Evolutionary conservation across 2,888 invertebrate species (phyloP).

Genomic region (Gastracanthus pulcherrimus): DNA sequence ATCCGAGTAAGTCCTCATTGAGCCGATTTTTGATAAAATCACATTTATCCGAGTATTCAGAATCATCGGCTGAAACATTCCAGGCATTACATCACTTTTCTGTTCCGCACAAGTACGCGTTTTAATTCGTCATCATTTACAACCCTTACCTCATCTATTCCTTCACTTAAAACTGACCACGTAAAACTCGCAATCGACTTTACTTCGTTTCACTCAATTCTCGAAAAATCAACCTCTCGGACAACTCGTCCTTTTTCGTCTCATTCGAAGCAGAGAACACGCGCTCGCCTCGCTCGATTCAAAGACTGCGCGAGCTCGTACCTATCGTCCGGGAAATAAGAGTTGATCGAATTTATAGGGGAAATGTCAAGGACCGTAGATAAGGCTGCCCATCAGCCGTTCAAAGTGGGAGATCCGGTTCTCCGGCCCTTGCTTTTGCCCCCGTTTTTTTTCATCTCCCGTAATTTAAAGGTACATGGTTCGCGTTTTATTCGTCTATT

Average conservation of each 20-base stretch:
- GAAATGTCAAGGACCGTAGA: constrained; percentile 13
- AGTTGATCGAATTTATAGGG: constrained; percentile 37
- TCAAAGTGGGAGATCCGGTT: constrained; percentile 1
- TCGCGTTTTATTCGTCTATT: constrained; percentile 24
- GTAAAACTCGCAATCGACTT: no score
- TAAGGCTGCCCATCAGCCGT: background rate
- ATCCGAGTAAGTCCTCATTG: background rate
- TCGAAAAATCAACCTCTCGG: background rate
- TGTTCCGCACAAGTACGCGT: no score
- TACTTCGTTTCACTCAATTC: background rate
- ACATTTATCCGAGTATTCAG: no score
- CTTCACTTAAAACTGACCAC: no score
- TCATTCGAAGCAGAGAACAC: background rate
- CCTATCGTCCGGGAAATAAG: constrained; percentile 3
- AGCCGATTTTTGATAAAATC: background rate
- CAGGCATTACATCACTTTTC: no score
- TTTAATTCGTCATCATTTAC: no score
- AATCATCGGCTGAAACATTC: no score
- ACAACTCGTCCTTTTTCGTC: background rate
- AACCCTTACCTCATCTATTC: no score
- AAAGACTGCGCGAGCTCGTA: background rate
- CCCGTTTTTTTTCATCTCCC: background rate
- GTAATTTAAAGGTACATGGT: constrained; percentile 6
- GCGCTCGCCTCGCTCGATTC: background rate
- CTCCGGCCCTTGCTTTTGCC: background rate